These are phyloP conservation scores for Lithophane socia DNA, from an alignment of 2,888 invertebrate species.

Conservation along the genomic window DNA sequence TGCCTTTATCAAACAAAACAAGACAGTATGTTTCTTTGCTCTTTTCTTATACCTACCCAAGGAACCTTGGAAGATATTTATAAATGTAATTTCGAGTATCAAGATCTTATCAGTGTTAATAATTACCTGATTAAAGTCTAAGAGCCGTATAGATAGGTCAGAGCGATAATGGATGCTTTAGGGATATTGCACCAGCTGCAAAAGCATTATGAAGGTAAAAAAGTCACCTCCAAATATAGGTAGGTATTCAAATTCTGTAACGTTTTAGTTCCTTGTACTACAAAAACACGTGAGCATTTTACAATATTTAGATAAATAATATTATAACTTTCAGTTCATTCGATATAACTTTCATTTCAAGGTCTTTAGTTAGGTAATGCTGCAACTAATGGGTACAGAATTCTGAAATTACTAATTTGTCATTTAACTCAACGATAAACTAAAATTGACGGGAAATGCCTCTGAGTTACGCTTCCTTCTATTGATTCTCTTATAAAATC, in stretches of 20 bases:
- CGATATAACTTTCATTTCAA: neutral
- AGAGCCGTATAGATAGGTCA: slow-evolving; percentile 43
- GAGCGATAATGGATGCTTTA: slow-evolving; percentile 38
- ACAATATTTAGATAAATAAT: neutral
- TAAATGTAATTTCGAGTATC: slow-evolving; percentile 17
- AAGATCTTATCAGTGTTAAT: slow-evolving; percentile 27
- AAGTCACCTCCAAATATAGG: neutral
- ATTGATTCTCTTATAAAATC: neutral
- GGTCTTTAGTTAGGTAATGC: neutral
- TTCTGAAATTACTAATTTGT: too few relatives aligned
- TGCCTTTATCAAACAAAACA: slow-evolving; percentile 3
- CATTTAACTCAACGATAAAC: too few relatives aligned
- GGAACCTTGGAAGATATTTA: slow-evolving; percentile 11
- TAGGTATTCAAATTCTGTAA: slow-evolving; percentile 18
- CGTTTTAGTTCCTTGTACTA: too few relatives aligned
- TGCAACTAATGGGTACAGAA: neutral
- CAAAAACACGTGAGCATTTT: neutral
- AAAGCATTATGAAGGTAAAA: slow-evolving; percentile 1
- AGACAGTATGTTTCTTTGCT: neutral
- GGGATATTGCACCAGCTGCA: slow-evolving; percentile 32
- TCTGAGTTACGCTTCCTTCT: neutral
- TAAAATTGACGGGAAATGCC: neutral
- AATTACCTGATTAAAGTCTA: slow-evolving; percentile 37
- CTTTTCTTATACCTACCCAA: neutral
- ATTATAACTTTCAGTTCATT: neutral